phyloP scores from a whole-genome alignment of 2,113 vertebrate genomes.

The Saimiri boliviensis region DNA sequence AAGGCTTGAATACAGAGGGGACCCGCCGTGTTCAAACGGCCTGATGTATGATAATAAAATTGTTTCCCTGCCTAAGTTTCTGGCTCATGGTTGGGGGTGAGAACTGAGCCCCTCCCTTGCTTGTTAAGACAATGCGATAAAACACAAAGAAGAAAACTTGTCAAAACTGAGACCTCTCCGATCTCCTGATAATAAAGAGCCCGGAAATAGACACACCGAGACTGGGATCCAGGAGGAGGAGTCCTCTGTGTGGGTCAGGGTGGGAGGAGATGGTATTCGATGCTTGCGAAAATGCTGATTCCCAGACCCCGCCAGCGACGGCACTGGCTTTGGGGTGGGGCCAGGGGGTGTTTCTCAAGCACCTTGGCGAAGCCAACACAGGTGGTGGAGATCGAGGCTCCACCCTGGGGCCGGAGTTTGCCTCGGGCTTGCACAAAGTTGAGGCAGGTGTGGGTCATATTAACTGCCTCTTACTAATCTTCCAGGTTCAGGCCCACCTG shows the following conservation, averaged over 20 bases:
- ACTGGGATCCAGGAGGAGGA: too few species aligned
- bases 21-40: not conserved
- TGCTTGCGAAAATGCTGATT: not conserved
- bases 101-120: too few species aligned
- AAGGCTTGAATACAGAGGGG: not conserved
- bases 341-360: too few species aligned
- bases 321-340: not conserved
- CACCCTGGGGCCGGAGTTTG: accelerated
- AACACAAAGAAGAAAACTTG: not conserved
- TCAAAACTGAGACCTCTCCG: not conserved
- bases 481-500: accelerated
- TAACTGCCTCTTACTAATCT: not conserved
- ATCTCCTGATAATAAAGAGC: not conserved
- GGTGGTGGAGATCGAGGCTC: not conserved
- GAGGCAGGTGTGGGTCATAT: not conserved
- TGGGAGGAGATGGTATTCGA: accelerated
- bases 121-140: not conserved
- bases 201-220: not conserved
- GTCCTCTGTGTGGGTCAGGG: accelerated
- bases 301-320: not conserved
- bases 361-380: not conserved
- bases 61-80: not conserved
- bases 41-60: not conserved
- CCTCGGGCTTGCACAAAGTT: accelerated
- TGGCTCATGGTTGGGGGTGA: not conserved